Evolutionary conservation across 2,888 invertebrate species (phyloP).

Genomic region (Lacanobia oleracea): DNA sequence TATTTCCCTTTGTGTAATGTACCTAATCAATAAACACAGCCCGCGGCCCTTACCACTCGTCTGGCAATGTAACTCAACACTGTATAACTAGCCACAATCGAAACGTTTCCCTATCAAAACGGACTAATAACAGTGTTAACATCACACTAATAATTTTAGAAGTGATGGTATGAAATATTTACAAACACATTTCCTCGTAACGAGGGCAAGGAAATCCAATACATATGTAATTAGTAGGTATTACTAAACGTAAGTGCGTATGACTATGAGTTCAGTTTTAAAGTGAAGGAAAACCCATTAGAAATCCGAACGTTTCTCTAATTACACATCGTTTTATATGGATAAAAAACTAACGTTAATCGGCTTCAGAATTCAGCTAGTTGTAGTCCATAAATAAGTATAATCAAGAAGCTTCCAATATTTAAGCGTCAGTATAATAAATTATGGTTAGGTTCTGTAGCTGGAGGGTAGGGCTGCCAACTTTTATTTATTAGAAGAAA

Average conservation of each 20-base stretch:
- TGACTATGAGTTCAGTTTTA: neutral
- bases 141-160: conserved; percentile 1
- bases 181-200: neutral
- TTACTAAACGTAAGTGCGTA: too few species aligned
- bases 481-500: too few species aligned
- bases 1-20: conserved; percentile 77
- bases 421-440: neutral
- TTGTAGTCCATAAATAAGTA: neutral
- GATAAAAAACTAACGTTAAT: neutral
- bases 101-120: conserved; percentile 2
- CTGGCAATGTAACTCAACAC: conserved; percentile 40
- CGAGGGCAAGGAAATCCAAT: conserved; percentile 7
- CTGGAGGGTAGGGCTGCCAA: too few species aligned
- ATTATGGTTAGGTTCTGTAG: neutral
- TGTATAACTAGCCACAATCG: conserved; percentile 32
- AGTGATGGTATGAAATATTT: conserved; percentile 13
- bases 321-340: conserved; percentile 8
- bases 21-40: conserved; percentile 72
- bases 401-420: neutral
- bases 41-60: conserved; percentile 63
- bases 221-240: neutral
- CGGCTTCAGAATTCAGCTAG: neutral
- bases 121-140: neutral
- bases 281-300: conserved; percentile 28
- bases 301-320: conserved; percentile 11